Evolutionary conservation across 2,113 vertebrate species (phyloP).

Genomic region (Platanista minor): DNA sequence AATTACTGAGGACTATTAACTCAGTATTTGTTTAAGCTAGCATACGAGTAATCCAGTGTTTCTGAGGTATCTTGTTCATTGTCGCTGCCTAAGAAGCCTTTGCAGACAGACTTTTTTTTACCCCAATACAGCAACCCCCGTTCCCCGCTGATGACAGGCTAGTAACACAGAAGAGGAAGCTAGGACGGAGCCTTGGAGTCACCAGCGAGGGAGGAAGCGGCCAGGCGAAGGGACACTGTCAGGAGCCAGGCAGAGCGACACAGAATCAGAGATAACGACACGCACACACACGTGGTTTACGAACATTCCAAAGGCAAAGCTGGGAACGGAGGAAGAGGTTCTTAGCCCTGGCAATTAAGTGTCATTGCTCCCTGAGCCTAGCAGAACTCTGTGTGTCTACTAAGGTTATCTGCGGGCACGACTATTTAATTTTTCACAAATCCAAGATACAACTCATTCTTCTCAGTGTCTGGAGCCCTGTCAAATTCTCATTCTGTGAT

Average conservation of each 20-base stretch:
- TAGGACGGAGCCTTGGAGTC: accelerated
- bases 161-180: no score
- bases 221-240: accelerated
- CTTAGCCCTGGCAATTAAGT: accelerated
- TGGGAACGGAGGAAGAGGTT: accelerated
- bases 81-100: not conserved
- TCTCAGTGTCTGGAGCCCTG: not conserved
- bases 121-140: not conserved
- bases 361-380: no score
- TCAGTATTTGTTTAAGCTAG: not conserved
- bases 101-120: not conserved
- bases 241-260: accelerated
- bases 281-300: accelerated
- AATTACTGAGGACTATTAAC: accelerated
- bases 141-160: not conserved
- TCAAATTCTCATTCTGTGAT: not conserved
- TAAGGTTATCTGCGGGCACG: accelerated
- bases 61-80: not conserved
- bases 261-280: accelerated
- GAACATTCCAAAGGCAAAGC: no score
- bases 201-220: accelerated
- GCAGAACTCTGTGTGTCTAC: not conserved
- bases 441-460: not conserved
- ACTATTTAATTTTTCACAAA: not conserved
- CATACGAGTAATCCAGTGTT: not conserved